Conservation (phyloP, 2,797 vertebrate genomes). For the Otolemur crassicaudatus region DNA sequence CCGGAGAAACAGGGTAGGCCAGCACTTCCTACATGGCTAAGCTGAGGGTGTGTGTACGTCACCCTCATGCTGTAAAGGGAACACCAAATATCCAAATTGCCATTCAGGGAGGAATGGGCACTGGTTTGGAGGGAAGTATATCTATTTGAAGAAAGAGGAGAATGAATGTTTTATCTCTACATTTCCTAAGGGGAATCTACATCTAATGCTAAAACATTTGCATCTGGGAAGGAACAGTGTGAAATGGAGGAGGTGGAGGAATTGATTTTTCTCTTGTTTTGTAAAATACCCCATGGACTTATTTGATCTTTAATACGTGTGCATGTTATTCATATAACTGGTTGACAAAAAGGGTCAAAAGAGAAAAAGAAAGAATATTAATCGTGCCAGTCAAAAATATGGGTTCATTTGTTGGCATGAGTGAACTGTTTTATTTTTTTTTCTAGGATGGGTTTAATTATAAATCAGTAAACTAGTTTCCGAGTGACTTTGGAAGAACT, state of each 20-base stretch:
- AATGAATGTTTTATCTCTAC: neutral
- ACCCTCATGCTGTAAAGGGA: neutral
- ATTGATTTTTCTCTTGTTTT: neutral
- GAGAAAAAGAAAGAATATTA: neutral
- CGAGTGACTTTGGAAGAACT: neutral
- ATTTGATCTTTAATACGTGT: neutral
- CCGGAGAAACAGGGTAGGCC: neutral
- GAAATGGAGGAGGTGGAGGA: neutral
- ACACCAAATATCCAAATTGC: neutral
- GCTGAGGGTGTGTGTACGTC: neutral
- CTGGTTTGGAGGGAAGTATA: no score
- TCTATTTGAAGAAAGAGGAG: neutral
- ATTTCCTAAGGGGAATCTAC: neutral
- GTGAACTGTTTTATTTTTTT: neutral
- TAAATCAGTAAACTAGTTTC: neutral
- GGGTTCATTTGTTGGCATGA: neutral
- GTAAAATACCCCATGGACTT: neutral
- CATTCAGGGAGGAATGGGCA: no score
- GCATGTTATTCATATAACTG: neutral
- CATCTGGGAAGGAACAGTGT: neutral
- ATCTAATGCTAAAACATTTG: neutral
- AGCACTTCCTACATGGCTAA: neutral
- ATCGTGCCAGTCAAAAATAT: neutral
- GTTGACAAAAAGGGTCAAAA: neutral
- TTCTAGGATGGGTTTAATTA: neutral